Evolutionary conservation across 1,140 invertebrate genomes (phyloP).

Genomic region (Aphaenogaster floridana): DNA sequence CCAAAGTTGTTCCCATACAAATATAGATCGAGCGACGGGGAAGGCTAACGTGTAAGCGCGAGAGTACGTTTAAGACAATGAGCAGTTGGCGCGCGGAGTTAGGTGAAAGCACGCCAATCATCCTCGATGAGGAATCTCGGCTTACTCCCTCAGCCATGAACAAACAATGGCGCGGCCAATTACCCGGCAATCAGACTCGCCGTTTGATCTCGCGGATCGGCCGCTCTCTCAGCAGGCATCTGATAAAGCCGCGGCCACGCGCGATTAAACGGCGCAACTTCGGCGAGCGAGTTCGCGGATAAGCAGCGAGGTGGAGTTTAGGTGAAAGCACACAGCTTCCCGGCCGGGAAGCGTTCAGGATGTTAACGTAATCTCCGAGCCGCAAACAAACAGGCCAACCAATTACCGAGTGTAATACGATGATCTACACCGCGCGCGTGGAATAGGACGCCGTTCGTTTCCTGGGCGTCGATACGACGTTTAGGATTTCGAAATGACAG

Average conservation of each 20-base stretch:
- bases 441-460: constrained; percentile 2
- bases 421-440: constrained; percentile 46
- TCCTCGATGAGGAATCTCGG: constrained; percentile 70
- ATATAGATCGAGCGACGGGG: constrained; percentile 41
- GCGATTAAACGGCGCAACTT: constrained; percentile 36
- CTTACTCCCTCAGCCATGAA: constrained; percentile 72
- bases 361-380: constrained; percentile 48
- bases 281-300: constrained; percentile 29
- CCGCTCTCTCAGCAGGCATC: constrained; percentile 30
- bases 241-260: constrained; percentile 55
- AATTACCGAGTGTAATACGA: constrained; percentile 75
- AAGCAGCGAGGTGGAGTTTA: constrained; percentile 53
- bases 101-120: constrained; percentile 77
- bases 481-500: constrained; percentile 33
- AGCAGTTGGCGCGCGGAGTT: constrained; percentile 67
- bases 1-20: constrained; percentile 14
- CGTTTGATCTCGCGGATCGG: constrained; percentile 63
- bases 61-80: constrained; percentile 69
- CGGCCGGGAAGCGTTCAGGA: constrained; percentile 10
- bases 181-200: constrained; percentile 63
- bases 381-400: constrained; percentile 74
- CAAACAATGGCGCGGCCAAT: constrained; percentile 74
- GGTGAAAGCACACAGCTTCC: constrained; percentile 54
- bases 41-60: constrained; percentile 50
- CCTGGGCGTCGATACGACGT: constrained; percentile 20